Conservation (phyloP, 2,113 vertebrate species). For the Alouatta palliata region DNA sequence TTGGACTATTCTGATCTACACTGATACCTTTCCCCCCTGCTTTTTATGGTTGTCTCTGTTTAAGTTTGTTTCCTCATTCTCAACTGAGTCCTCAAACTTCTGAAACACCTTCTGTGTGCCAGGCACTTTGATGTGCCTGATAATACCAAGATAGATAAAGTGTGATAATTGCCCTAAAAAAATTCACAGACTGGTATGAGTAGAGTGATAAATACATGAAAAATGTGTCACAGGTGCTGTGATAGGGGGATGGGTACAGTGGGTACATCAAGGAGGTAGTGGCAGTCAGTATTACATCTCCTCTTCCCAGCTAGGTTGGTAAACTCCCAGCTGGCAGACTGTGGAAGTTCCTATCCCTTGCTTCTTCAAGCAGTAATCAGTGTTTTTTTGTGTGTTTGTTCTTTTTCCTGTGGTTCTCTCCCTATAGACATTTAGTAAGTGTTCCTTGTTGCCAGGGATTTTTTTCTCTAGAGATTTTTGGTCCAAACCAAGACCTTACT, state of each 20-base stretch:
- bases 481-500: slow-evolving; percentile 6
- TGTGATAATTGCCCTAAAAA: not conserved
- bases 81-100: slow-evolving; percentile 13
- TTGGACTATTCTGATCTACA: not conserved
- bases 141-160: not conserved
- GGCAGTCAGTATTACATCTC: not conserved
- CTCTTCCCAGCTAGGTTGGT: not conserved
- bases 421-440: slow-evolving; percentile 54
- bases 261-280: not conserved
- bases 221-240: not conserved
- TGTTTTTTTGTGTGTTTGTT: slow-evolving; percentile 3
- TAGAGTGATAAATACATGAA: not conserved
- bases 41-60: not conserved
- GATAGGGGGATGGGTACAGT: not conserved
- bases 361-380: slow-evolving; percentile 52
- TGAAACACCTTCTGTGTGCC: not conserved
- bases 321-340: not conserved
- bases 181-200: not conserved
- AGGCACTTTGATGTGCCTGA: not conserved
- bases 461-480: slow-evolving; percentile 53
- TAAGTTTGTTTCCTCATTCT: slow-evolving; percentile 16
- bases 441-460: slow-evolving; percentile 60
- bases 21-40: not conserved
- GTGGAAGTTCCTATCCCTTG: not conserved
- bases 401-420: slow-evolving; percentile 41